Evolutionary conservation across 2,888 invertebrate genomes (phyloP), one percentile per base, ranked within the genome.

Genomic region (Nasonia oneida): DNA sequence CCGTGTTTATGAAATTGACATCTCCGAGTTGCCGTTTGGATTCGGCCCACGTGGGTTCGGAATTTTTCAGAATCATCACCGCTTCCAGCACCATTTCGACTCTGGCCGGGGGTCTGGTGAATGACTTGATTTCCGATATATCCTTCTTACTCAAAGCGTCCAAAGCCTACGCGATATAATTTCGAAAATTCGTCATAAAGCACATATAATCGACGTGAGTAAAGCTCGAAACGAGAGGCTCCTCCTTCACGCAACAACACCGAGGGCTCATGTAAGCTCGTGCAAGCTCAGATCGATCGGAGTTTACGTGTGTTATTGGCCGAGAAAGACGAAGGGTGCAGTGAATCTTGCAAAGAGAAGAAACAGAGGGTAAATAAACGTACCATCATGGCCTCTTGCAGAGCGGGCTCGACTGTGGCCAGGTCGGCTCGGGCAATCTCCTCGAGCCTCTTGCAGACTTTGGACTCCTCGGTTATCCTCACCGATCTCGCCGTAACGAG

Each of bases 51-150:
- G 96, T 96, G 1, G 98, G 97, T 88, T 97, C 97, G 86, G 95
- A 95, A 94, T 96, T 94, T 91, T 95, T 95, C 37, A 98, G 93
- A 90, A 98, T 97, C 94, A 98, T 96, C 0, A 98, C 97, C 18
- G 98, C 97, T 93, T 98, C 98, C 96, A 98, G 95, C 0, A 97
- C 97, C 95, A 97, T 97, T 93, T 98, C 97, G 0, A 98, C 98
- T 92, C 97, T 97, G 84, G 95, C 94, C 2, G 98, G 98, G 0
- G 98, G 98, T 86, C 97, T 96, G 0, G 96, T 96, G 92, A 98
- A 98, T 0, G 98, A 98, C 92, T 97, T 98, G 86, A 98, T 97
- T 94, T 98, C 98, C 67, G 97, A 96, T 83, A 98, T 96, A 91
- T 98, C 97, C 91, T 97, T 97, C 93, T 97, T 98, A 91, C 97